Conservation (phyloP, 2,888 invertebrate genomes). For the Fragum fragum region DNA sequence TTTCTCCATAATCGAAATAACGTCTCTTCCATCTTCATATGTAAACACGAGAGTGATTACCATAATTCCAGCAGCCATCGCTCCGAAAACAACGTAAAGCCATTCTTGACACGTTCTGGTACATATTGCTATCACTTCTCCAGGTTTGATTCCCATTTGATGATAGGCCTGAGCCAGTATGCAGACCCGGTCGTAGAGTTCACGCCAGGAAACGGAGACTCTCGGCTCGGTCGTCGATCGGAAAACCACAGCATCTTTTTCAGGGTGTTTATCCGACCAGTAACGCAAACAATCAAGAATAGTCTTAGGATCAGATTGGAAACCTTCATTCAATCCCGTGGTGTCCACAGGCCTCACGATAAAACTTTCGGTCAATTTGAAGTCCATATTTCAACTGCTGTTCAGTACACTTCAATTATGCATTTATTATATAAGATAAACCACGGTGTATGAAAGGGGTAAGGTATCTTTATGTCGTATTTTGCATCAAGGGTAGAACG, state of each 20-base stretch:
- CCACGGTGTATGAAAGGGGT: too few species aligned
- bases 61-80: slow-evolving; percentile 42
- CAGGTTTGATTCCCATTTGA: slow-evolving; percentile 26
- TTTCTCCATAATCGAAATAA: slow-evolving; percentile 50
- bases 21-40: slow-evolving; percentile 59
- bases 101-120: slow-evolving; percentile 57
- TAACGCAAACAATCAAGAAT: slow-evolving; percentile 40
- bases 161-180: slow-evolving; percentile 32
- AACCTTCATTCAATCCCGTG: not conserved
- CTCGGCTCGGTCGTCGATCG: slow-evolving; percentile 31
- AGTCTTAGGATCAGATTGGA: not conserved
- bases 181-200: slow-evolving; percentile 35
- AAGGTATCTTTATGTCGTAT: too few species aligned
- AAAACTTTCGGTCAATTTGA: not conserved
- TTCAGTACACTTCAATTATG: too few species aligned
- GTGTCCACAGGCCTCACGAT: too few species aligned
- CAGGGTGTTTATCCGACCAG: slow-evolving; percentile 23
- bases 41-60: slow-evolving; percentile 51
- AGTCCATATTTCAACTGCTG: too few species aligned
- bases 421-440: too few species aligned
- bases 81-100: slow-evolving; percentile 48
- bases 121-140: slow-evolving; percentile 44
- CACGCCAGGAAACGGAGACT: slow-evolving; percentile 38
- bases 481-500: too few species aligned
- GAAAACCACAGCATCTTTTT: slow-evolving; percentile 48